These are phyloP conservation scores for Trachelipus rathkii DNA, from an alignment of 1,140 invertebrate genomes.

Conservation along the genomic window DNA sequence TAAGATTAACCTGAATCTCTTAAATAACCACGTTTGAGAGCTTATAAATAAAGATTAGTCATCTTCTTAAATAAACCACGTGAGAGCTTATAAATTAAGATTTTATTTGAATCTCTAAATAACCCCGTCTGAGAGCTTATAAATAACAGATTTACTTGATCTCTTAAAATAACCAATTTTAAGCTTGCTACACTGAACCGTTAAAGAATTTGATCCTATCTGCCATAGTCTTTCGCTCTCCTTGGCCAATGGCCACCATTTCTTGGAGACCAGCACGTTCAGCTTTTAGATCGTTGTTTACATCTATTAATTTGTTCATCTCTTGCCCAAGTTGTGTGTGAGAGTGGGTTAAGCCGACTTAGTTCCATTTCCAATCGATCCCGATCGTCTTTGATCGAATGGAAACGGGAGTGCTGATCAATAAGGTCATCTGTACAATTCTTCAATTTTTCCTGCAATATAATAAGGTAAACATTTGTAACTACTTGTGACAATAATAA, in stretches of 20 bases:
- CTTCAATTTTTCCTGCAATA: slow-evolving; percentile 4
- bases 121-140: too few relatives aligned
- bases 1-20: too few relatives aligned
- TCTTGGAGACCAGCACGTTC: background rate
- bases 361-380: background rate
- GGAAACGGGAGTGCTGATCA: background rate
- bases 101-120: too few relatives aligned
- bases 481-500: too few relatives aligned
- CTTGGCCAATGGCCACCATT: background rate
- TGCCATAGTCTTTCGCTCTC: background rate
- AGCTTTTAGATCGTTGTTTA: background rate
- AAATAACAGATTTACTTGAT: too few relatives aligned
- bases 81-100: too few relatives aligned
- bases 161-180: too few relatives aligned
- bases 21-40: too few relatives aligned
- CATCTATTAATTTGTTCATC: background rate
- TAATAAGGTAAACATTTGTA: too few relatives aligned
- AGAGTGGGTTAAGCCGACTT: background rate
- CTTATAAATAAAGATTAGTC: too few relatives aligned
- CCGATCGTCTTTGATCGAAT: background rate
- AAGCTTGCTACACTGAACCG: background rate
- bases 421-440: background rate
- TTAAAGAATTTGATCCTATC: background rate
- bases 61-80: too few relatives aligned
- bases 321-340: background rate